Evolutionary conservation across 2,888 invertebrate genomes (phyloP), one percentile per base, ranked within the genome.

Genomic region (Apodemia mormo): DNA sequence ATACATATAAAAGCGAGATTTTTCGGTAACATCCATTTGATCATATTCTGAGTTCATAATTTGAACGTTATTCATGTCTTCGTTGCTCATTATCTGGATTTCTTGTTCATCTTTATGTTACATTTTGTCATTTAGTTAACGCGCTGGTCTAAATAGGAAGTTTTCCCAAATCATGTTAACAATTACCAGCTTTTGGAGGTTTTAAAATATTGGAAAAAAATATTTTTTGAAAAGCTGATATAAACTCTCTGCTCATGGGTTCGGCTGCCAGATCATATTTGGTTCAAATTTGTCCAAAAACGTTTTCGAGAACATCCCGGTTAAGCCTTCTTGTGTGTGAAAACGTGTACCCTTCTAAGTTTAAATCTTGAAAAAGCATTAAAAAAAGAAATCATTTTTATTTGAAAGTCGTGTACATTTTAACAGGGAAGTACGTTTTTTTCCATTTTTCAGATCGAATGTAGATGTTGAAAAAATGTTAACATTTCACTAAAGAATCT

Each of bases 31-130:
- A 30, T 69, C 71, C 43, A 69, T 33, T 37, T 69, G 56, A 37
- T 69, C 68, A 49, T 72, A 72, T 58, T 72, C 70, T 14, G 67
- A 67, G 52, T 67, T 56, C 64, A 37, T 65, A 65, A 69, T 68
- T 61, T 68, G 65, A n/a, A 69, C 40, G 29, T 56, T 66, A 65
- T 66, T 49, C 12, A 49, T n/a, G 7, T 49, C 40, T 37, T 43
- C 12, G 49, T 7, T 52, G 30, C 52, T 66, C 14, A 66, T 66
- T 49, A 12, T 30, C 10, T 49, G 30, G 7, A 9, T 49, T 52
- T 66, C 52, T 33, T 30, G 30, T 49, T 12, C 45, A 9, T 66
- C 49, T 29, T 45, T 66, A 29, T 66, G 29, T 45, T 43, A 45
- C 43, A 10, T 45, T 49, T 66, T 45, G 14, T 65, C 37, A 40